Evolutionary conservation across 2,797 vertebrate species (phyloP).

Genomic region (Ptychobarbus kaznakovi): DNA sequence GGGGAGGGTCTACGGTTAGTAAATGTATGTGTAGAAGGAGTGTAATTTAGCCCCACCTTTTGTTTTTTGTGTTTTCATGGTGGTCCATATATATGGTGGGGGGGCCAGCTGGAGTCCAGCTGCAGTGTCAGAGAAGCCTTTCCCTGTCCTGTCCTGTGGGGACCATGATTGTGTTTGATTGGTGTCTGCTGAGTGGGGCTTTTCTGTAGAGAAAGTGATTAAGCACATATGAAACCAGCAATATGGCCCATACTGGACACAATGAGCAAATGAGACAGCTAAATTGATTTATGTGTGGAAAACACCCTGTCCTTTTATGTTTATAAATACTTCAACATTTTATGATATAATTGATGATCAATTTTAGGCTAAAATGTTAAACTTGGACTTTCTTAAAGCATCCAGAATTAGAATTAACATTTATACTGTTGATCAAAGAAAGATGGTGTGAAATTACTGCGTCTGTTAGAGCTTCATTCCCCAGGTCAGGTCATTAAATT

Average conservation of each 20-base stretch:
- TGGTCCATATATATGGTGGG: conserved; percentile 28
- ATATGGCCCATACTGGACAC: background rate
- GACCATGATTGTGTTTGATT: conserved; percentile 30
- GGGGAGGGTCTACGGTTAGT: background rate
- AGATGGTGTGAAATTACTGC: no score
- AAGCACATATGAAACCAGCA: conserved; percentile 7
- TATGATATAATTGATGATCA: background rate
- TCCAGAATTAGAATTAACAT: background rate
- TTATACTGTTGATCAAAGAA: background rate
- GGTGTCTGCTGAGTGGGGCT: conserved; percentile 26
- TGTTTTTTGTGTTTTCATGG: conserved; percentile 15
- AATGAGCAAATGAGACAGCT: background rate
- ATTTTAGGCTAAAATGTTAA: background rate
- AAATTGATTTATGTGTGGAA: background rate
- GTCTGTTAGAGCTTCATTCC: no score
- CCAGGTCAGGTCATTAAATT: no score
- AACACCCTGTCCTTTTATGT: background rate
- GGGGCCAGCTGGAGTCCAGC: conserved; percentile 39
- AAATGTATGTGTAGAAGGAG: conserved; percentile 26
- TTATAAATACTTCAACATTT: background rate
- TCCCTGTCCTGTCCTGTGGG: conserved; percentile 18
- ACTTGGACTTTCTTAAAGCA: background rate
- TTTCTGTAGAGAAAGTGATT: conserved; percentile 29
- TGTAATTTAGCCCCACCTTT: conserved; percentile 9
- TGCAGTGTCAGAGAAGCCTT: conserved; percentile 41